Conservation (phyloP, 2,113 vertebrate genomes). For the Bothrops jararaca region DNA sequence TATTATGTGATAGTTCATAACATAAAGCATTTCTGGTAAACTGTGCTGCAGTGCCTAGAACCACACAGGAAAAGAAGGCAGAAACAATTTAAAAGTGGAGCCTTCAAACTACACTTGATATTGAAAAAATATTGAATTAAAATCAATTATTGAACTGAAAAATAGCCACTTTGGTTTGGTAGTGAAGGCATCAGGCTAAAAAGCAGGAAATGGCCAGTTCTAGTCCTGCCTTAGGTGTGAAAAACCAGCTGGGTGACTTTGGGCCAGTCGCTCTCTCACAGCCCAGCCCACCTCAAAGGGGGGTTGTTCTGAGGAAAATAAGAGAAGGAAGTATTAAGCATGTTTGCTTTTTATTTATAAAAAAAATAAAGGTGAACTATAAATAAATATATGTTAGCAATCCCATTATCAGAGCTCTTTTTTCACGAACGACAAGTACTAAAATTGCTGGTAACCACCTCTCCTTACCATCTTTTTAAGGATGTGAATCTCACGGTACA, state of each 20-base stretch:
- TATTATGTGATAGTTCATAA: conserved; percentile 36
- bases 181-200: background rate
- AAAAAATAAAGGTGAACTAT: accelerated
- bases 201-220: background rate
- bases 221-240: background rate
- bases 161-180: background rate
- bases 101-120: conserved; percentile 9
- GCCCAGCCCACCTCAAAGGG: background rate
- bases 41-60: conserved; percentile 22
- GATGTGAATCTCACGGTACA: conserved; percentile 30
- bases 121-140: background rate
- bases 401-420: background rate
- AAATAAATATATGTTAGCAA: background rate
- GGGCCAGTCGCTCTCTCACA: background rate
- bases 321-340: background rate
- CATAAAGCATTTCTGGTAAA: conserved; percentile 43
- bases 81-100: conserved; percentile 14
- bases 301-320: background rate
- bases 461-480: background rate
- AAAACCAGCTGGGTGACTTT: background rate
- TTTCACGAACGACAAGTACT: background rate
- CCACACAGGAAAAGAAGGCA: conserved; percentile 40
- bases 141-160: background rate
- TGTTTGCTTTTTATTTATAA: background rate
- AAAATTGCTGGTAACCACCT: background rate